Evolutionary conservation across 2,797 vertebrate genomes (phyloP).

Genomic region (Myotis findleyi): DNA sequence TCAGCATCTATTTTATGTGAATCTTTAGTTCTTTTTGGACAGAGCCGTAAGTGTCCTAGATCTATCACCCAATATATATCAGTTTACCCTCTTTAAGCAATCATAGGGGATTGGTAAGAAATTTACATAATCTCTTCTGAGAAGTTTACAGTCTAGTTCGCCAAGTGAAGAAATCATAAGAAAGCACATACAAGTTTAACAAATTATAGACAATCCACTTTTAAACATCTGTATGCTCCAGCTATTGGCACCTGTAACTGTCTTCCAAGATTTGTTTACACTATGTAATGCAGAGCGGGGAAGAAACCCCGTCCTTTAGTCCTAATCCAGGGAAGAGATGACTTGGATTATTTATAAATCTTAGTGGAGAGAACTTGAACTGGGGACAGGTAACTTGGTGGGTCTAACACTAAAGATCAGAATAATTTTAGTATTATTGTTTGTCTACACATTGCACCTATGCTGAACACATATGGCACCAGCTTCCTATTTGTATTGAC

Average conservation of each 20-base stretch:
- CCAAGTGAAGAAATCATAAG: background rate
- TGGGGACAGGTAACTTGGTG: background rate
- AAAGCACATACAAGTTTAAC: background rate
- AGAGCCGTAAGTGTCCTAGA: background rate
- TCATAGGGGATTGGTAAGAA: background rate
- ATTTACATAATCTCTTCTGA: background rate
- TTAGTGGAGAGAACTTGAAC: slow-evolving; percentile 4
- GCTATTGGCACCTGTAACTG: background rate
- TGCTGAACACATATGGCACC: background rate
- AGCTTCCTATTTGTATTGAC: slow-evolving; percentile 4
- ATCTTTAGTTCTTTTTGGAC: slow-evolving; percentile 9
- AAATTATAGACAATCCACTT: slow-evolving; percentile 18
- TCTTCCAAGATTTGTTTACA: background rate
- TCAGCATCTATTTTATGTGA: background rate
- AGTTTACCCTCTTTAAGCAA: background rate
- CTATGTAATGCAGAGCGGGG: background rate
- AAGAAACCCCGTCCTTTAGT: background rate
- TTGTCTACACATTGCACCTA: background rate
- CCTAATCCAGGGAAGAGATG: background rate
- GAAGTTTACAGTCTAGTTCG: slow-evolving; percentile 26
- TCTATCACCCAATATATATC: background rate
- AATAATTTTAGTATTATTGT: background rate
- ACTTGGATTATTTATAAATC: slow-evolving; percentile 10
- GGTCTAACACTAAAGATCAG: background rate
- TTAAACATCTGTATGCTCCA: background rate